Percentiles rank a stretch among this genome's conserved stretches.
Conservation (phyloP, 2,797 vertebrate species). For the Pangasius sanitwongsei region DNA sequence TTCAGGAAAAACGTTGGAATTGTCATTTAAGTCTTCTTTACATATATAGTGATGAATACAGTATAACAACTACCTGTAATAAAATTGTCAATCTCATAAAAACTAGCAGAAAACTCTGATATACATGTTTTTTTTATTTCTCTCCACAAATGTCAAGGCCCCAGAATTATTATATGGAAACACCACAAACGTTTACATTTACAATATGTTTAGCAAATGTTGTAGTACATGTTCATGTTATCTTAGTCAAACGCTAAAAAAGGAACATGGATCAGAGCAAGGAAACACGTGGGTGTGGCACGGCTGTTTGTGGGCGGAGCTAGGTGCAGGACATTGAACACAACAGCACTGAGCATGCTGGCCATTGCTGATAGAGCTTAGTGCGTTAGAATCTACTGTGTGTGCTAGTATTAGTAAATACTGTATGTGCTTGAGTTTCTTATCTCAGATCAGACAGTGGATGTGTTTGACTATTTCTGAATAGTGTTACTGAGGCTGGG, state of each 20-base stretch:
- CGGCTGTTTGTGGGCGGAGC: conserved; percentile 5
- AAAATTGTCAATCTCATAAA: conserved; percentile 58
- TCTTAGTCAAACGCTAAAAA: conserved; percentile 38
- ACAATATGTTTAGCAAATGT: conserved; percentile 45
- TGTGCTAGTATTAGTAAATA: conserved; percentile 23
- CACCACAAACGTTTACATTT: conserved; percentile 56
- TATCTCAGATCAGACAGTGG: conserved; percentile 29
- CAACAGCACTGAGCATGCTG: conserved; percentile 59
- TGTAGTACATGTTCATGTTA: conserved; percentile 42
- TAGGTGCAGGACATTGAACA: conserved; percentile 47
- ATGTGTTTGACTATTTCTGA: conserved; percentile 28
- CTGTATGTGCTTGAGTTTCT: conserved; percentile 31
- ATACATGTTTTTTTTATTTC: conserved; percentile 43
- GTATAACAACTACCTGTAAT: conserved; percentile 57
- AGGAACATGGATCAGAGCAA: conserved; percentile 17
- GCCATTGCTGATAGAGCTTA: conserved; percentile 52
- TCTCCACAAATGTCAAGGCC: conserved; percentile 56
- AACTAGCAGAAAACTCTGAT: conserved; percentile 55
- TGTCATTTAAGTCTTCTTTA: conserved; percentile 31
- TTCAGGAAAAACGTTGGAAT: neutral
- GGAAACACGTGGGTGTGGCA: conserved; percentile 1
- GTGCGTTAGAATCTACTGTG: conserved; percentile 30
- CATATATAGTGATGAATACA: conserved; percentile 45
- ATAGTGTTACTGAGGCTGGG: conserved; percentile 43
- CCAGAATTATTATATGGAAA: conserved; percentile 51